Base-by-base conservation (phyloP, 2,113 vertebrate species). In the Abramis brama region DNA sequence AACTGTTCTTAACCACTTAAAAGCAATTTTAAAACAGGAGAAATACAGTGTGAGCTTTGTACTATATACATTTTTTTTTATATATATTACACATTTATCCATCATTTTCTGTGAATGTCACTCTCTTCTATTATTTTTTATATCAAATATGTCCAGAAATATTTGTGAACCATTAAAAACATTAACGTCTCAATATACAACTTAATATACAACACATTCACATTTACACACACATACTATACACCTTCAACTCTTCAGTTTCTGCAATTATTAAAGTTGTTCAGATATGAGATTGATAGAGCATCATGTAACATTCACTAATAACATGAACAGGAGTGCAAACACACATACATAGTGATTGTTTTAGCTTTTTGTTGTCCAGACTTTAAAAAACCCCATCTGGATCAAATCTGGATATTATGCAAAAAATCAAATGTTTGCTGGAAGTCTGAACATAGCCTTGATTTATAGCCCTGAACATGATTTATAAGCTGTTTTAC, bases 81-180 rank as follows among this genome's bases (percentile, higher is more conserved):
- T 36, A 10, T 39, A 52, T 17, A 76, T 30, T 52, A 52, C 4
- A 76, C 7, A 52, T 52, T 52, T 52, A 50, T n/a, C 23, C 47
- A 4, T 23, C 1, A 57, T 76, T 30, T 17, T 76, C 6, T 52
- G 6, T 75, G 12, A 75, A 50, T 76, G 6, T 36, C 66, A 36
- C 66, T 66, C 13, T 75, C 50, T n/a, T 50, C 55, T 15, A 57
- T 21, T 30, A 4, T 30, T 76, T 50, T 47, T 8, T 19, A 30
- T 0, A 47, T 74, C 21, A 6, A 23, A 74, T n/a, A 30, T 50
- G 21, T 76, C 15, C 15, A 68, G 64, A 33, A 17, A 17, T 11
- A 50, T 47, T 75, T 45, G 23, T 74, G 21, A 74, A 23, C 36
- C 23, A 45, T 74, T 74, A 64, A 64, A 64, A 59, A 64, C 66